Evolutionary conservation across 2,888 invertebrate species (phyloP).

Genomic region (Agelastica alni): DNA sequence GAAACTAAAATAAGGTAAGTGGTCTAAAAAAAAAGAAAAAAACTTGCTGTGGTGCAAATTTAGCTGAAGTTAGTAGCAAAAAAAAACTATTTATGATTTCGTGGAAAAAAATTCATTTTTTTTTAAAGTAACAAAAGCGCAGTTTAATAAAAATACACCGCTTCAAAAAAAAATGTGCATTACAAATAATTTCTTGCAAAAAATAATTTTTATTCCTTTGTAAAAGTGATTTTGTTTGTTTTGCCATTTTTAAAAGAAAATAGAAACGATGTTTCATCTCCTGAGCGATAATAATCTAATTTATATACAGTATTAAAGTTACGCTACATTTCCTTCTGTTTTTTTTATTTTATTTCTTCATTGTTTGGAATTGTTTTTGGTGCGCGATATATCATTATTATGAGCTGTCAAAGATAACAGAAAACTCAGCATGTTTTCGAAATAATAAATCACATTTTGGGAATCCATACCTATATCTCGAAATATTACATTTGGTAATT

Average conservation of each 20-base stretch:
- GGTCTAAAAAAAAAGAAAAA: too few relatives aligned
- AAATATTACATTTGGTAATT: slow-evolving; percentile 9
- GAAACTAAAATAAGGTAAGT: too few relatives aligned
- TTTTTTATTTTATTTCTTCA: slow-evolving; percentile 20
- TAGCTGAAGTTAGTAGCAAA: too few relatives aligned
- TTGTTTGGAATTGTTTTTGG: slow-evolving; percentile 20
- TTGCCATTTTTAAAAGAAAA: neutral
- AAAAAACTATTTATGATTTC: too few relatives aligned
- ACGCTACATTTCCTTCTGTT: slow-evolving; percentile 19
- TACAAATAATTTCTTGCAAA: too few relatives aligned
- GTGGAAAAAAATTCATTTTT: too few relatives aligned
- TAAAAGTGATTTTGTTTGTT: neutral
- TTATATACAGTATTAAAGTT: slow-evolving; percentile 18
- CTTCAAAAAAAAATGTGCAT: too few relatives aligned
- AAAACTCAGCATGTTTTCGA: slow-evolving; percentile 11
- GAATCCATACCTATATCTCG: slow-evolving; percentile 2
- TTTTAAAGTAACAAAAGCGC: too few relatives aligned
- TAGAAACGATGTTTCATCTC: slow-evolving; percentile 1
- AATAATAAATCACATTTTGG: slow-evolving; percentile 19
- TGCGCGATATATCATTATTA: slow-evolving; percentile 19
- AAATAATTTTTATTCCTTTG: too few relatives aligned
- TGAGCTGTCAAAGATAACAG: slow-evolving; percentile 23
- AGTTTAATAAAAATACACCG: too few relatives aligned
- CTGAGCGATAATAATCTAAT: slow-evolving; percentile 4
- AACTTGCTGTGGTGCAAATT: too few relatives aligned